phyloP scores from a whole-genome alignment of 2,797 vertebrate genomes.

The Notoglanidium macrostoma region DNA sequence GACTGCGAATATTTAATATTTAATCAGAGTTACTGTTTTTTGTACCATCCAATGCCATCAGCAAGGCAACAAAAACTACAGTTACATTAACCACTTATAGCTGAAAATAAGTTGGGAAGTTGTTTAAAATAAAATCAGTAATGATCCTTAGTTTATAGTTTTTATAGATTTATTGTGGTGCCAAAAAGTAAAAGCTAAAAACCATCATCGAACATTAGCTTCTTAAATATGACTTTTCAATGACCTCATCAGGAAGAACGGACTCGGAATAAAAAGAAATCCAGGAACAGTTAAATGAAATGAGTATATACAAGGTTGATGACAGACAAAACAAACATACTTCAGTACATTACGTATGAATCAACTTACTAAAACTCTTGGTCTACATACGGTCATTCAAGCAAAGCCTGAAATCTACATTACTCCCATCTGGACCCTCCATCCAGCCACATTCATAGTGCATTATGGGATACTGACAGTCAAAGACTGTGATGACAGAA shows the following conservation, averaged over 20 bases:
- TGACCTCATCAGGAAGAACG: not conserved
- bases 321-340: constrained; percentile 13
- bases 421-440: constrained; percentile 11
- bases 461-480: not conserved
- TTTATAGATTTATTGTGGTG: not conserved
- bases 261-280: not conserved
- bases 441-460: not conserved
- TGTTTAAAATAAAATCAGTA: not conserved
- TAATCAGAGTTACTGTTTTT: not conserved
- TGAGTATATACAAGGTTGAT: not conserved
- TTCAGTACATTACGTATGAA: not conserved
- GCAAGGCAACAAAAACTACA: not conserved
- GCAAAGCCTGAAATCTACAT: not conserved
- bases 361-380: constrained; percentile 9
- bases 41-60: not conserved
- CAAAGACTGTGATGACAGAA: not conserved
- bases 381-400: not conserved
- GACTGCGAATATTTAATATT: not conserved
- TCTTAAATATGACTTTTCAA: not conserved
- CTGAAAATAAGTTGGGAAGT: not conserved
- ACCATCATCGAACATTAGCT: not conserved
- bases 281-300: not conserved
- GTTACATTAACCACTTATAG: not conserved
- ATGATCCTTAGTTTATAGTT: not conserved
- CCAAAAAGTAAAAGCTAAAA: not conserved